Evolutionary conservation across 2,888 invertebrate species (phyloP), one percentile per base, ranked within the genome.

Genomic region (Dolichopus griseipennis): DNA sequence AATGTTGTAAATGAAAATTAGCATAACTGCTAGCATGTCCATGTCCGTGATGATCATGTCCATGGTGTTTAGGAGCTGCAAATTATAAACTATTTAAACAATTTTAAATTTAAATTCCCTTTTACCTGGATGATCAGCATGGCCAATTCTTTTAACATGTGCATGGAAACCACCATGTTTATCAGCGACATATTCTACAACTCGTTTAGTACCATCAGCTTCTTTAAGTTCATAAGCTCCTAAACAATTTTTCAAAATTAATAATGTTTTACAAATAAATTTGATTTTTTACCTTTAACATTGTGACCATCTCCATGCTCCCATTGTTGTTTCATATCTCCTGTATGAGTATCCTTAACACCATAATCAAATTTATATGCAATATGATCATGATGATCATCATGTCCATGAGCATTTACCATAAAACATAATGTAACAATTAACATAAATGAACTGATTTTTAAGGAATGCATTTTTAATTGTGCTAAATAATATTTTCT

Each of bases 111-210:
- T n/a, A n/a, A 27, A 27, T n/a, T n/a, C n/a, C n/a, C 2, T 27
- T 62, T 22, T 62, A 22, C 22, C 22, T 2, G 79, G 79, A 68
- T 79, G 78, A 63, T 76, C 73, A 61, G 80, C 78, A 66, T 81
- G 79, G 37, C 83, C 83, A 65, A 83, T 78, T 70, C 81, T 82
- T 75, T 83, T 83, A 27, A 83, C 83, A 20, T 83, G 75, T 0
- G 83, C 83, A 71, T 83, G 83, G 74, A 83, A 83, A 33, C 83
- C 83, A 67, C 81, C 80, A 66, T 83, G 83, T 71, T 82, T 81
- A 71, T 83, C 83, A 34, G 83, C 82, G 5, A 79, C 77, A 72
- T 83, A 83, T 73, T 83, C 82, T 62, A 83, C 83, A 67, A 84
- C 75, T 70, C 84, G 77, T 20, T 83, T 82, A 1, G 83, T 83